A percentile compares a stretch with the other conserved stretches of the same genome.
These are phyloP conservation scores for Falco cherrug DNA, from an alignment of 2,797 vertebrate genomes.

Conservation along the genomic window DNA sequence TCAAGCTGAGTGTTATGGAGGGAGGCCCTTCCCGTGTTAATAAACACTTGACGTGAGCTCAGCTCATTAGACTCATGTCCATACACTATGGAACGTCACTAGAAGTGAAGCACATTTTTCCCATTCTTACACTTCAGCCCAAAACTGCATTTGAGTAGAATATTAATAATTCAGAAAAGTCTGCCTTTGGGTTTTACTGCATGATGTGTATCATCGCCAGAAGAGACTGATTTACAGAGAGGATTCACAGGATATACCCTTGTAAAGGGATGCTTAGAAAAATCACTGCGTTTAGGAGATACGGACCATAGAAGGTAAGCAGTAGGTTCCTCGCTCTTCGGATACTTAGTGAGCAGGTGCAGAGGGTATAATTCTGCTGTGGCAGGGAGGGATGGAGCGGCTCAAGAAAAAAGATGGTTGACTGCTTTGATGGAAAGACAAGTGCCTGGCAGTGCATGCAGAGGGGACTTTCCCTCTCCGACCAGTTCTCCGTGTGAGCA, in stretches of 20 bases:
- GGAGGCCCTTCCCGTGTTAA: neutral
- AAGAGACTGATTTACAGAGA: neutral
- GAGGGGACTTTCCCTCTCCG: neutral
- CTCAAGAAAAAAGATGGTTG: fast-evolving
- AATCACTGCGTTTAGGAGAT: neutral
- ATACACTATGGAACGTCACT: fast-evolving
- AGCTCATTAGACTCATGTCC: neutral
- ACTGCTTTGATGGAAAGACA: neutral
- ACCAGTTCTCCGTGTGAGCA: neutral
- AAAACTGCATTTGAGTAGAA: neutral
- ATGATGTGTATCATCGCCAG: neutral
- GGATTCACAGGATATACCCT: neutral
- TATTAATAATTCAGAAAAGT: neutral
- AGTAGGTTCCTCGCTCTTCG: neutral
- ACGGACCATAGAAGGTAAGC: neutral
- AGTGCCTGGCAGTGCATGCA: neutral
- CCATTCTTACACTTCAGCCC: neutral
- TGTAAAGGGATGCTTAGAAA: neutral
- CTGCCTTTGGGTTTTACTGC: neutral
- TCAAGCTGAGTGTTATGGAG: neutral
- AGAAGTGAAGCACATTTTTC: neutral
- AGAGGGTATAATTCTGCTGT: fast-evolving
- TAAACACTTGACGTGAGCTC: neutral
- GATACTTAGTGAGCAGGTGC: neutral
- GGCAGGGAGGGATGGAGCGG: neutral